Evolutionary conservation across 2,888 invertebrate genomes (phyloP).

Genomic region (Pterobdella sp.): DNA sequence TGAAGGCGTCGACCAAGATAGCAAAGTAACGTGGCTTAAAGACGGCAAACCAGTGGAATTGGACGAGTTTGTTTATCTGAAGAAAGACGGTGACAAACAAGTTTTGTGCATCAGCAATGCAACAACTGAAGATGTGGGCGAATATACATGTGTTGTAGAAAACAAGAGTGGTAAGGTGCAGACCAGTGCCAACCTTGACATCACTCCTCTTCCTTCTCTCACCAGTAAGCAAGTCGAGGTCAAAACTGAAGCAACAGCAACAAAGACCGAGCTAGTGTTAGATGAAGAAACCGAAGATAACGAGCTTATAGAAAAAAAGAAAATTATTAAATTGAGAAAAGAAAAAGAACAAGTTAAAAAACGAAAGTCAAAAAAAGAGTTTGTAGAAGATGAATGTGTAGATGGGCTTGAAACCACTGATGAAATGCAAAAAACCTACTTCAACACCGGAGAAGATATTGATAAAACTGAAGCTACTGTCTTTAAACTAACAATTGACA

Average conservation of each 20-base stretch:
- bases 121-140: neutral
- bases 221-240: neutral
- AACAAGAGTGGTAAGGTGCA: slow-evolving; percentile 14
- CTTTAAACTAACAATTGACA: neutral
- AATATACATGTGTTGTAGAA: neutral
- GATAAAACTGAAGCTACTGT: neutral
- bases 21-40: slow-evolving; percentile 17
- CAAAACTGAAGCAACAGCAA: neutral
- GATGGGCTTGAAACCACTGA: neutral
- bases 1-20: neutral
- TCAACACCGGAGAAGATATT: neutral
- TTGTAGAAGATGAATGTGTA: neutral
- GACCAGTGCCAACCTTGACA: neutral
- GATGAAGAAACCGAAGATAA: neutral
- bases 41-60: slow-evolving; percentile 31
- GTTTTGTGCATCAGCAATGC: slow-evolving; percentile 12
- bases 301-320: neutral
- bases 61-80: slow-evolving; percentile 34
- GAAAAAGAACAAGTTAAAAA: slow-evolving; percentile 3
- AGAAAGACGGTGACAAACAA: slow-evolving; percentile 29
- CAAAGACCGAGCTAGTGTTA: neutral
- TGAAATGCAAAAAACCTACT: neutral
- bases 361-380: neutral
- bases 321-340: neutral
- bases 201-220: neutral